phyloP scores from a whole-genome alignment of 2,888 invertebrate genomes.

The Polietes domitor region DNA sequence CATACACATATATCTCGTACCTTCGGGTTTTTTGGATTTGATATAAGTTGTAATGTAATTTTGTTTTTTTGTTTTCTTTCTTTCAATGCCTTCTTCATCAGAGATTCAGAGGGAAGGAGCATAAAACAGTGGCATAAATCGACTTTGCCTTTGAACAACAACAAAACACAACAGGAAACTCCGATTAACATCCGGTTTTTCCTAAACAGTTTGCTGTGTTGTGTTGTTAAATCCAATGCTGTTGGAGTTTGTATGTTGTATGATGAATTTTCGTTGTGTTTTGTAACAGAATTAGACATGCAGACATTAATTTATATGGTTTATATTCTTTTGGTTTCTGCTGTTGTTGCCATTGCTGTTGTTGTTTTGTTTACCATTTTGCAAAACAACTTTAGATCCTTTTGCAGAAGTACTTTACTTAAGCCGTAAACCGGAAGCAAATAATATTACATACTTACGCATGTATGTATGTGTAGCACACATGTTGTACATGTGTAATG shows the following conservation, averaged over 20 bases:
- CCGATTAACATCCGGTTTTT: conserved; percentile 52
- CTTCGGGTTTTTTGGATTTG: not conserved
- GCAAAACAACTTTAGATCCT: conserved; percentile 52
- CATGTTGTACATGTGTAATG: no score
- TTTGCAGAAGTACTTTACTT: conserved; percentile 53
- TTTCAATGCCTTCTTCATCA: not conserved
- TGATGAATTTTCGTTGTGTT: conserved; percentile 5
- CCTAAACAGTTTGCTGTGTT: not conserved
- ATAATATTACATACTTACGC: conserved; percentile 21
- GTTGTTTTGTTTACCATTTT: conserved; percentile 24
- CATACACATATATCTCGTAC: not conserved
- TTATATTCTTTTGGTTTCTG: conserved; percentile 34
- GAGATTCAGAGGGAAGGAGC: not conserved
- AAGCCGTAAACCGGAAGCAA: conserved; percentile 52
- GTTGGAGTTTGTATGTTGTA: not conserved
- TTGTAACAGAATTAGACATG: conserved; percentile 30
- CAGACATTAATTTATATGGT: conserved; percentile 50
- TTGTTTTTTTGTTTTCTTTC: not conserved
- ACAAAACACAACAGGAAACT: conserved; percentile 36
- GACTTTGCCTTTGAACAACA: conserved; percentile 15
- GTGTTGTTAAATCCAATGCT: not conserved
- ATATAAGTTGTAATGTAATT: conserved; percentile 23
- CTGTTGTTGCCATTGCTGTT: not conserved
- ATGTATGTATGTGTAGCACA: not conserved
- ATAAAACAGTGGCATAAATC: conserved; percentile 3